phyloP scores from a whole-genome alignment of 2,797 vertebrate species.

The Chiroxiphia lanceolata region DNA sequence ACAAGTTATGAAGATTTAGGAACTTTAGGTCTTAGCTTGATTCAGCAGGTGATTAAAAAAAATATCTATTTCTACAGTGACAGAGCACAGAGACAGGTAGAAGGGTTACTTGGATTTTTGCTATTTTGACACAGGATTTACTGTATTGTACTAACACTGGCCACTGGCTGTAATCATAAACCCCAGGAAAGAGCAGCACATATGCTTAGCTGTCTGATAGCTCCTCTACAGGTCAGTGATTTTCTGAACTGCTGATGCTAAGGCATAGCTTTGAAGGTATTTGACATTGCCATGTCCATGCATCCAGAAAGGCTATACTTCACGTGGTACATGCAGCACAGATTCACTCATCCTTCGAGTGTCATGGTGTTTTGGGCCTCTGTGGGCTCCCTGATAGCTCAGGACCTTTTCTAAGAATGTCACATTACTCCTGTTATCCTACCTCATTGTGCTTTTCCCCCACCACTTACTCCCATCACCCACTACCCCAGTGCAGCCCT shows the following conservation, averaged over 20 bases:
- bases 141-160: not conserved
- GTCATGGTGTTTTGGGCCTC: fast-evolving
- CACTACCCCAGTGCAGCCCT: not conserved
- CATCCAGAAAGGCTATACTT: not conserved
- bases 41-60: not conserved
- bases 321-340: fast-evolving
- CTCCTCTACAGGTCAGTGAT: not conserved
- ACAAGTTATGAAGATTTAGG: not conserved
- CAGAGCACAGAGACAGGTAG: not conserved
- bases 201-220: not conserved
- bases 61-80: not conserved
- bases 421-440: not conserved
- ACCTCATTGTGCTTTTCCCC: fast-evolving
- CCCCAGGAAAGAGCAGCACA: not conserved
- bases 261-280: not conserved
- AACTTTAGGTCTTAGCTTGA: not conserved
- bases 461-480: too few relatives aligned
- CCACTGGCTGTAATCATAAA: not conserved
- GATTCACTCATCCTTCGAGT: not conserved
- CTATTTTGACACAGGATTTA: not conserved
- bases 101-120: fast-evolving
- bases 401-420: fast-evolving
- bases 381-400: not conserved
- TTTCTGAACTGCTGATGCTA: not conserved
- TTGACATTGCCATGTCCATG: not conserved